Evolutionary conservation across 2,113 vertebrate genomes (phyloP), one percentile per base, ranked within the genome.

Genomic region (Boleophthalmus pectinirostris): DNA sequence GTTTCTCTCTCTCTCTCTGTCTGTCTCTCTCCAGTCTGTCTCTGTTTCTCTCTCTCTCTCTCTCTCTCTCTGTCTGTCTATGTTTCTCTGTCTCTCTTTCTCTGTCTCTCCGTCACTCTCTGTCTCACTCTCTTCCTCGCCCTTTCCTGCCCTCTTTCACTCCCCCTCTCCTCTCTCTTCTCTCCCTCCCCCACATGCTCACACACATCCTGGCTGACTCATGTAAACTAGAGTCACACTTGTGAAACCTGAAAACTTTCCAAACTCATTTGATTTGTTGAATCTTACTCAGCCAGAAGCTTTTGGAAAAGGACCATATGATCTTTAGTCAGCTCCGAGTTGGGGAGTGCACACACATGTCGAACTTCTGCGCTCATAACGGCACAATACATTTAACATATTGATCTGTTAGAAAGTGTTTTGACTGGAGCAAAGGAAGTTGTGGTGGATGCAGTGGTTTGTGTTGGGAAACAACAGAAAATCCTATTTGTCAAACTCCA

Each of bases 171-270:
- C 47, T 3, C 47, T 1, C 53, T 11, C n/a, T 57, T 56, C 14
- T 18, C 58, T 64, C 66, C 9, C 24, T 74, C 76, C 60, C 81
- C 72, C 78, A 74, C 87, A 77, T 33, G 69, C 77, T 81, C 78
- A 20, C 76, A 81, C 85, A 79, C 65, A 85, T 83, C 81, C 74
- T 60, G 70, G 66, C 86, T 89, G 88, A 87, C 79, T 90, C 87
- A 90, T 66, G 53, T 33, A n/a, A 78, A 79, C n/a, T 9, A 23
- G 0, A 3, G 61, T 80, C 72, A 25, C 68, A 75, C 61, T 63
- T 63, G 60, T 69, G 73, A 83, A 81, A 80, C 73, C 23, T 35
- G 60, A 63, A 63, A 63, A 63, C 60, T 63, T 63, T 63, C 60
- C 60, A 24, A 20, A 3, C 14, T 1, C 23, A 20, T 24, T 45